A percentile compares a stretch with the other conserved stretches of the same genome.
phyloP scores from a whole-genome alignment of 2,797 vertebrate genomes.

The Emys orbicularis region DNA sequence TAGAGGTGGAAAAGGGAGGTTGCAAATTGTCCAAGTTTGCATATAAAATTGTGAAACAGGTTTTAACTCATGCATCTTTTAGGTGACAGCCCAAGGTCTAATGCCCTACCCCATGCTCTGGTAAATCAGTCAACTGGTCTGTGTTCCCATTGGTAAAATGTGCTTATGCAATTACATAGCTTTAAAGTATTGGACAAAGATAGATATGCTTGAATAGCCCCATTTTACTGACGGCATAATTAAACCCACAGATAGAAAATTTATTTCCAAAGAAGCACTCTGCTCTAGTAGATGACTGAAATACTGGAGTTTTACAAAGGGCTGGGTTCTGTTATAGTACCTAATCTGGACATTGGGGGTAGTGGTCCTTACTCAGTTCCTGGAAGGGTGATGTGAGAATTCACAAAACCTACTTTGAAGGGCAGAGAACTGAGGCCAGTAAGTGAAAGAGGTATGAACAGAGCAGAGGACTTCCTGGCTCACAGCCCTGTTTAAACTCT shows the following conservation, averaged over 20 bases:
- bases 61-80: not conserved
- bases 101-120: not conserved
- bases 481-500: not conserved
- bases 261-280: not conserved
- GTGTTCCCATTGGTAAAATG: not conserved
- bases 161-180: not conserved
- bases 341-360: not conserved
- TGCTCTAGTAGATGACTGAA: not conserved
- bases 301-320: not conserved
- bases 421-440: not conserved
- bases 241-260: not conserved
- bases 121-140: not conserved
- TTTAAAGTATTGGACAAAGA: not conserved
- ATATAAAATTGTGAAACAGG: not conserved
- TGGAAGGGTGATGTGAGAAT: not conserved
- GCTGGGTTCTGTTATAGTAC: not conserved
- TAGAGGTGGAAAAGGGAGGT: not conserved
- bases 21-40: not conserved
- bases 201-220: not conserved
- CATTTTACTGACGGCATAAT: not conserved
- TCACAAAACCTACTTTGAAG: not conserved
- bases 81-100: not conserved
- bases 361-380: not conserved
- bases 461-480: not conserved
- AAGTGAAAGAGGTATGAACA: not conserved